phyloP scores from a whole-genome alignment of 1,140 invertebrate species.

The Hypsibius dujardini region DNA sequence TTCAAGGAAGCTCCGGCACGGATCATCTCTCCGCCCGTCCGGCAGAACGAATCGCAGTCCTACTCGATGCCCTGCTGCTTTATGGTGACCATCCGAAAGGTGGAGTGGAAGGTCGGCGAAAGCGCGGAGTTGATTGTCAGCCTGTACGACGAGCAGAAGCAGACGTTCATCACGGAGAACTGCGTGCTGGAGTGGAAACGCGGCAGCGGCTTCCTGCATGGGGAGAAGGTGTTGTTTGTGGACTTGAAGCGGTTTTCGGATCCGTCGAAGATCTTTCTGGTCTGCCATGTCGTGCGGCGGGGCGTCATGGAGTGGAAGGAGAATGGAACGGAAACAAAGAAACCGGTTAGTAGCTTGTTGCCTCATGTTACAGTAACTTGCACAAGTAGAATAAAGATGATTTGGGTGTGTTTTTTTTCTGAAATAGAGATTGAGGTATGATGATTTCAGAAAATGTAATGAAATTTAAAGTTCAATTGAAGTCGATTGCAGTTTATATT shows the following conservation, averaged over 20 bases:
- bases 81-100: slow-evolving; percentile 31
- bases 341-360: slow-evolving; percentile 37
- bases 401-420: slow-evolving; percentile 7
- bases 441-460: neutral
- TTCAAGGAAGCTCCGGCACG: neutral
- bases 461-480: neutral
- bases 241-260: neutral
- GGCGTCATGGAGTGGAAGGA: slow-evolving; percentile 68
- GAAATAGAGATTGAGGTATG: slow-evolving; percentile 15
- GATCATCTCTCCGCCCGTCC: neutral
- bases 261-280: slow-evolving; percentile 47
- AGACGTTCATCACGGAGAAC: slow-evolving; percentile 34
- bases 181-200: slow-evolving; percentile 14
- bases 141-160: slow-evolving; percentile 58
- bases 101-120: slow-evolving; percentile 45
- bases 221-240: neutral
- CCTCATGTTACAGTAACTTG: slow-evolving; percentile 19
- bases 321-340: slow-evolving; percentile 33
- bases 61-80: slow-evolving; percentile 20
- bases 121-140: slow-evolving; percentile 61
- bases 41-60: neutral
- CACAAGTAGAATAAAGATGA: slow-evolving; percentile 19
- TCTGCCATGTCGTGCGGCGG: slow-evolving; percentile 63
- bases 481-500: neutral
- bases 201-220: neutral